Conservation (phyloP, 2,888 invertebrate genomes). For the Apocheima hispidaria region DNA sequence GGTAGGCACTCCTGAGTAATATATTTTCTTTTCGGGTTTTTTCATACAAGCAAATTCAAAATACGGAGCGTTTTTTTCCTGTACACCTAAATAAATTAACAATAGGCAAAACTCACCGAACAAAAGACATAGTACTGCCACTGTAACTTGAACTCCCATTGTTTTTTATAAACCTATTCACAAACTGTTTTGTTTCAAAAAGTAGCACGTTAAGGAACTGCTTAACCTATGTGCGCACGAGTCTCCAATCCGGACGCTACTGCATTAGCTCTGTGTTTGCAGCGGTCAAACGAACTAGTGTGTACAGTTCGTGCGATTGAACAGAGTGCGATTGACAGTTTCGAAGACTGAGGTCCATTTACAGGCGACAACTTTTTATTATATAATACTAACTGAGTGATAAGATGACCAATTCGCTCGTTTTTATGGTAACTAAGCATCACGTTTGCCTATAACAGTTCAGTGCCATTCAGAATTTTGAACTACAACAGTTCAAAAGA, state of each 20-base stretch:
- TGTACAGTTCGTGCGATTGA: conserved; percentile 15
- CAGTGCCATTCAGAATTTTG: too few species aligned
- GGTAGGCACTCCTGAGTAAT: too few species aligned
- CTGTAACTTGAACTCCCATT: conserved; percentile 47
- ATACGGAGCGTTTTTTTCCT: neutral
- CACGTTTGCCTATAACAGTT: too few species aligned
- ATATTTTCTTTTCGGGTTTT: neutral
- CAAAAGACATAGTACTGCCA: conserved; percentile 32
- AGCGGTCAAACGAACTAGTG: conserved; percentile 14
- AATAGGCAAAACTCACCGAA: conserved; percentile 46
- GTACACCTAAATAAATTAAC: neutral
- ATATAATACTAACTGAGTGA: too few species aligned
- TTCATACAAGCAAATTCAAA: neutral
- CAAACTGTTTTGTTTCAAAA: neutral
- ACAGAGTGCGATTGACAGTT: conserved; percentile 24
- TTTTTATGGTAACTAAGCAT: too few species aligned
- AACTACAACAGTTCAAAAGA: too few species aligned
- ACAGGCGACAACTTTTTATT: too few species aligned
- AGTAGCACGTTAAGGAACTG: too few species aligned
- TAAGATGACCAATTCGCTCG: too few species aligned
- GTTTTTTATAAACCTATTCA: conserved; percentile 16
- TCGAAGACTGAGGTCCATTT: too few species aligned
- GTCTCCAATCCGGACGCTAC: conserved; percentile 28
- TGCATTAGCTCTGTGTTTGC: conserved; percentile 36
- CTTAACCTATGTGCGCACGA: conserved; percentile 50